Conservation (phyloP, 2,888 invertebrate genomes). For the Hyposoter didymator region DNA sequence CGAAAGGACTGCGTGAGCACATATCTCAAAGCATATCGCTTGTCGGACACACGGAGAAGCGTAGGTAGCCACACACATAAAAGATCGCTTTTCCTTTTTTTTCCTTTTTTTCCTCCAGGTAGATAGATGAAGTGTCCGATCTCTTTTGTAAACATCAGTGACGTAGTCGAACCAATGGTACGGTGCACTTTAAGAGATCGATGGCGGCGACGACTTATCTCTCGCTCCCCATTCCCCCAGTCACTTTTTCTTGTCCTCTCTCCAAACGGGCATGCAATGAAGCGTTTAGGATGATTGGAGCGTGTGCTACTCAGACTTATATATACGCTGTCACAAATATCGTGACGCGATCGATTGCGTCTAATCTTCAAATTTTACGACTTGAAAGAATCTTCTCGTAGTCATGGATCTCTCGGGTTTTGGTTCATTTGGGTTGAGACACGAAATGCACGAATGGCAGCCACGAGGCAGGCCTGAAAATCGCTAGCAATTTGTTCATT, state of each 20-base stretch:
- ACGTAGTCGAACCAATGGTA: constrained; percentile 57
- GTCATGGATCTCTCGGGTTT: background rate
- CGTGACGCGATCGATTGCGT: constrained; percentile 73
- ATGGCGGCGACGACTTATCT: constrained; percentile 49
- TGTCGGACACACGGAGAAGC: constrained; percentile 6
- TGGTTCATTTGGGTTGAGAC: background rate
- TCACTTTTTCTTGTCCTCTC: constrained; percentile 25
- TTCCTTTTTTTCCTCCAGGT: constrained; percentile 42
- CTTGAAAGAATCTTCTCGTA: constrained; percentile 24
- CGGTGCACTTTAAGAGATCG: constrained; percentile 62
- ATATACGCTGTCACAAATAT: constrained; percentile 50
- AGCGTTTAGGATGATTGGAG: constrained; percentile 35
- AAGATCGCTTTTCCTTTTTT: constrained; percentile 40
- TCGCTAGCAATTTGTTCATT: background rate
- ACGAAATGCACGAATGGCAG: background rate
- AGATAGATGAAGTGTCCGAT: constrained; percentile 67
- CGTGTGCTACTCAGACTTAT: constrained; percentile 22
- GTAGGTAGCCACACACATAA: constrained; percentile 39
- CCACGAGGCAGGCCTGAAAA: background rate
- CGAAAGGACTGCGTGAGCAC: background rate
- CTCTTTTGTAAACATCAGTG: constrained; percentile 73
- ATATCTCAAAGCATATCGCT: constrained; percentile 35
- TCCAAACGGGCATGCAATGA: constrained; percentile 19
- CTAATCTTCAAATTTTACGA: constrained; percentile 70
- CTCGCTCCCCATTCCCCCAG: background rate